Conservation (phyloP, 92 coral and sea anemone species). For the Zoanthus gigantus region DNA sequence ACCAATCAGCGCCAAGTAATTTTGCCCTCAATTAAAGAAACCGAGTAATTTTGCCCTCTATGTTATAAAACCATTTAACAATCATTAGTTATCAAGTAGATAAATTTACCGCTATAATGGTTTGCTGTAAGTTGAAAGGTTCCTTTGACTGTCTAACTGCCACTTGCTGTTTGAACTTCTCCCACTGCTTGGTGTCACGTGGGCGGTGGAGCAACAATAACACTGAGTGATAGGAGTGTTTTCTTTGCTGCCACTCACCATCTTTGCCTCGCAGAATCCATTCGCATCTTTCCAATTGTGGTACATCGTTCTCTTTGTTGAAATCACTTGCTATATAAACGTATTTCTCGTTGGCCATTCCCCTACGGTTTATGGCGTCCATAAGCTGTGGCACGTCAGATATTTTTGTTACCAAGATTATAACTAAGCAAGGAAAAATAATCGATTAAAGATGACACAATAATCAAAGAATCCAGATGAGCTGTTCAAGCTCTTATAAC, state of each 20-base stretch:
- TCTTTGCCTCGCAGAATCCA: conserved; percentile 66
- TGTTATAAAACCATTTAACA: too few relatives aligned
- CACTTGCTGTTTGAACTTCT: conserved; percentile 60
- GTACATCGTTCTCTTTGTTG: conserved; percentile 40
- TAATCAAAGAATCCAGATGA: too few relatives aligned
- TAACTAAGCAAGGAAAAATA: conserved; percentile 55
- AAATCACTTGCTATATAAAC: conserved; percentile 78
- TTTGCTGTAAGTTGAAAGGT: conserved; percentile 33
- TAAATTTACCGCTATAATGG: conserved; percentile 3
- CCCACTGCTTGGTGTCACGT: conserved; percentile 64
- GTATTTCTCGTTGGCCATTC: conserved; percentile 84
- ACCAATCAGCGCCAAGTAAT: too few relatives aligned
- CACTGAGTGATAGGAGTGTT: conserved; percentile 75
- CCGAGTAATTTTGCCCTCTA: too few relatives aligned
- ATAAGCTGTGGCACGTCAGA: conserved; percentile 69
- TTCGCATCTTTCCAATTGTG: conserved; percentile 41
- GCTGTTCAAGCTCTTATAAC: too few relatives aligned
- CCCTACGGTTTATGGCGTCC: conserved; percentile 68
- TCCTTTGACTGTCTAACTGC: conserved; percentile 39
- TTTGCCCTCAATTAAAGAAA: too few relatives aligned
- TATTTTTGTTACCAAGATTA: conserved; percentile 68
- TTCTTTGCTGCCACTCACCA: conserved; percentile 43
- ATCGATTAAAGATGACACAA: background rate
- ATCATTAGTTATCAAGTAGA: background rate
- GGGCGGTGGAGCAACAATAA: conserved; percentile 75